phyloP scores from a whole-genome alignment of 2,797 vertebrate genomes.

The Acipenser oxyrinchus region DNA sequence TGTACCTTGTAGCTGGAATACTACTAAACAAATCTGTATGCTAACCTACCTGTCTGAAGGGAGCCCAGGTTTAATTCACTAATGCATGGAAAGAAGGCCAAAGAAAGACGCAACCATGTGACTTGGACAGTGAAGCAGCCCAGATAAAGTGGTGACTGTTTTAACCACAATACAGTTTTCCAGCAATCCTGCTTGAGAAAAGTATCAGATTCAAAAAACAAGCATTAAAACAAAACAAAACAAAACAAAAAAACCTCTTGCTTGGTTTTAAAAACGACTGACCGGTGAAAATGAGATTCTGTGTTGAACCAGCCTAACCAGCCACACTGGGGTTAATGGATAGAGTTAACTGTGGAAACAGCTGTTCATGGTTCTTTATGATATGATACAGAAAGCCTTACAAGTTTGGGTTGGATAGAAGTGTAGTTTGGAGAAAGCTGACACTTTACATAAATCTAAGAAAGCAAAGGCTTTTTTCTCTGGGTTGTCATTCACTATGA shows the following conservation, averaged over 20 bases:
- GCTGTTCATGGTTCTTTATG: constrained; percentile 31
- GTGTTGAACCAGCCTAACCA: constrained; percentile 41
- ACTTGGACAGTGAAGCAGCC: constrained; percentile 17
- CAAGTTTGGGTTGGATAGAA: constrained; percentile 31
- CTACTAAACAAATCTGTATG: no score
- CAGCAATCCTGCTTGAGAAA: constrained; percentile 10
- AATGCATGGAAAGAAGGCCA: no score
- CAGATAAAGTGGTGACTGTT: constrained; percentile 18
- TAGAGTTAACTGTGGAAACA: constrained; percentile 41
- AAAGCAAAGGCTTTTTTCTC: no score
- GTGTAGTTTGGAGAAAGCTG: constrained; percentile 38
- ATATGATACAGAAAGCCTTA: constrained; percentile 33
- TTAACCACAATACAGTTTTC: constrained; percentile 41
- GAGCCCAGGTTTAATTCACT: no score
- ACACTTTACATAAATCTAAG: no score
- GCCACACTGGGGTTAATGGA: constrained; percentile 52
- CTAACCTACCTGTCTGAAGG: no score
- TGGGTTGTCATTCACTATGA: no score
- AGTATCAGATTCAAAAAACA: constrained; percentile 1
- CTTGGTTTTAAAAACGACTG: constrained; percentile 38
- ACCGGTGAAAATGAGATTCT: constrained; percentile 36
- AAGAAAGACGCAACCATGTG: constrained; percentile 23
- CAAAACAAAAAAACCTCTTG: constrained; percentile 38
- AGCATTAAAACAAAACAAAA: no score
- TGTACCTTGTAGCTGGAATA: no score